Evolutionary conservation across 2,797 vertebrate species (phyloP), one percentile per base, ranked within the genome.

Genomic region (Darevskia mixta): DNA sequence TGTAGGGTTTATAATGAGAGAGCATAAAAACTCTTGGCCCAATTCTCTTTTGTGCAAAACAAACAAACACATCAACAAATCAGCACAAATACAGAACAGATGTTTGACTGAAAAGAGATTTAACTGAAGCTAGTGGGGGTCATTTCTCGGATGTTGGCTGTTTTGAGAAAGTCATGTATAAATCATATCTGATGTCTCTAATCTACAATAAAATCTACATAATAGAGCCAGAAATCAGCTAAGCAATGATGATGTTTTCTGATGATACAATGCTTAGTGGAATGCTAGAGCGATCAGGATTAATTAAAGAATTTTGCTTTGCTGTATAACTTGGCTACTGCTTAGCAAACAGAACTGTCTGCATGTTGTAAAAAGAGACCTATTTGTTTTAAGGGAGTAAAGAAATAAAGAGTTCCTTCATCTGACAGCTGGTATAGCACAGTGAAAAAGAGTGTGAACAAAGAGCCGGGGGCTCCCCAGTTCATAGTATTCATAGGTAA

Each of bases 11-110:
- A 71, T 86, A 76, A 90, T 88, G 89, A 92, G 81, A 88, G 72
- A 76, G 27, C 45, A 82, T 61, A 88, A 23, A 75, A 93, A 71
- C 90, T 90, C 81, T 83, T 88, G 87, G 90, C 78, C 90, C 92
- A 89, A 73, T 88, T 91, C 89, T 93, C 73, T 84, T 87, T 90
- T 90, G 82, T 87, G 85, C 43, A 93, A 90, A 91, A 91, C 87
- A 90, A 90, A 89, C 78, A 82, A 96, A 94, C 88, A 91, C 95
- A 96, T 92, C 90, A 94, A 94, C 92, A 96, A 95, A 92, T 23
- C 77, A 92, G 88, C 87, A 92, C 88, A 94, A 95, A 95, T 84
- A 79, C 73, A 81, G 91, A 96, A 94, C 92, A 95, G 89, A 93
- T 95, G 96, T 95, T 95, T 92, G 88, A 94, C 87, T 94, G 89